Evolutionary conservation across 23 tunicate genomes (phyloP), one percentile per base, ranked within the genome.

Genomic region (Oikopleura dioica): DNA sequence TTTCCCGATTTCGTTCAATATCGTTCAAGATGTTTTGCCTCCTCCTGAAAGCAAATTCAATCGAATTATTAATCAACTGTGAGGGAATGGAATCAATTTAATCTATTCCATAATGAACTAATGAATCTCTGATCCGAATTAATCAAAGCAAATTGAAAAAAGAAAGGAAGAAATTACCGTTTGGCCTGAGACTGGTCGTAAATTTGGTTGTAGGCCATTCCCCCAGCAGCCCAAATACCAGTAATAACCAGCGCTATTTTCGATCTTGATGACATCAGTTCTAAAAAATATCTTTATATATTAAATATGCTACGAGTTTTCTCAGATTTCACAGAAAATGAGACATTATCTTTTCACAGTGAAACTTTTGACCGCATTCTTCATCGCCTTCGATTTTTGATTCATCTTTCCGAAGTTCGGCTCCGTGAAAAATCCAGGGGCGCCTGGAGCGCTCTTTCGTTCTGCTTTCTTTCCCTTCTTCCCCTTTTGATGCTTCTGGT

Each of bases 401-500:
- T 63, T 63, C 16, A 63, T 31, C 72, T 63, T 63, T 63, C 72
- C 72, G 33, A 63, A 63, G 33, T 28, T 63, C 2, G 72, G 72
- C 72, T 63, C 72, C 2, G 33, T 63, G 26, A 63, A 63, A 28
- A 12, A 28, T 21, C 32, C 72, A 2, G 72, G 72, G 4, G 32
- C 72, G 55, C 55, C 55, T 28, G 72, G 72, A 2, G 72, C 72
- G 5, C 30, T 12, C 33, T 63, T 63, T 63, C 72, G 72, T 31
- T 5, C 5, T 63, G 16, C 26, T 28, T 24, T 28, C 26, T 63
- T 63, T 63, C 26, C 5, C 2, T 63, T 63, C 2, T 28, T 28
- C 33, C 26, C 26, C 33, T 63, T 63, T 12, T 63, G 4, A 23
- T 63, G 4, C 32, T 16, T 63, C 5, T 23, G 5, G 72, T 63